Evolutionary conservation across 2,888 invertebrate genomes (phyloP), one percentile per base, ranked within the genome.

Genomic region (Tenodera sinensis): DNA sequence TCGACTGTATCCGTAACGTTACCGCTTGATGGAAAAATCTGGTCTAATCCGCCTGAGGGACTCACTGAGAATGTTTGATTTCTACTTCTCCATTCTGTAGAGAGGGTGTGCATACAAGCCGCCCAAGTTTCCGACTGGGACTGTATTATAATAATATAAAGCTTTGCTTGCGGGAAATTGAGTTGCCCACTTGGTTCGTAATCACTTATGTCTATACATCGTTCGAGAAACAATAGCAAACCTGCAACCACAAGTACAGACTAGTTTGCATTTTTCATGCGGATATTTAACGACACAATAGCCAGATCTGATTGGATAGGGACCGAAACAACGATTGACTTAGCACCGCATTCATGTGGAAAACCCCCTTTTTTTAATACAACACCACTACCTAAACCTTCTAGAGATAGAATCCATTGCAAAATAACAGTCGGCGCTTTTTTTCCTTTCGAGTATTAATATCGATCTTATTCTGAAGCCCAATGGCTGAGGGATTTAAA

Each of bases 1-100:
- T n/a, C 25, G 54, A 85, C 85, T 86, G 28, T 86, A 86, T 83
- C 54, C 6, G 28, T 25, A 25, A 86, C 20, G 30, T 83, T n/a
- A 83, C 47, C 54, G 71, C 71, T 88, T 89, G 90, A 89, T 89
- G 90, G 90, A 91, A 91, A 91, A 91, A 91, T 90, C 90, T 89
- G 27, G 87, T 87, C 88, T 90, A 90, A 91, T 89, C 89, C 90
- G 91, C 91, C 90, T 28, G 86, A 82, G 90, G 91, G 85, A n/a
- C 28, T 81, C 84, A 81, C 83, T 71, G 87, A 89, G 88, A 47
- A 83, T 90, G 90, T 90, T 90, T 90, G 90, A 90, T 90, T 90
- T 90, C 89, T 89, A 85, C 84, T 86, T 34, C 71, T 71, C 54
- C 54, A 71, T 71, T 71, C 54, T 71, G 54, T 71, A 71, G 25